These are phyloP conservation scores for Halichoerus grypus DNA, from an alignment of 2,113 vertebrate genomes.

Conservation along the genomic window DNA sequence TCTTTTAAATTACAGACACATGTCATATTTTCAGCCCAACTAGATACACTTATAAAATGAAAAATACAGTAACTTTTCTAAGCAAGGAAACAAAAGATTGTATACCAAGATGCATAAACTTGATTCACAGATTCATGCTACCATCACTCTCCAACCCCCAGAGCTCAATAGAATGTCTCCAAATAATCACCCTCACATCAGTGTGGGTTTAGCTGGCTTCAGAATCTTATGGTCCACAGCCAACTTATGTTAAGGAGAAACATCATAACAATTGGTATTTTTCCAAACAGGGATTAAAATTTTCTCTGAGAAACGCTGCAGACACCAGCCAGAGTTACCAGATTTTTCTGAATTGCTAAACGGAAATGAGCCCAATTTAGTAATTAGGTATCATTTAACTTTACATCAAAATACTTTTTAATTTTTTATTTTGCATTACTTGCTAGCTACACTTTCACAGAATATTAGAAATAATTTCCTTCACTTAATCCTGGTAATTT, in stretches of 20 bases:
- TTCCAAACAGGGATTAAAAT: not conserved
- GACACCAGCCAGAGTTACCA: not conserved
- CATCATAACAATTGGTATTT: not conserved
- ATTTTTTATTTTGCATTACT: conserved; percentile 11
- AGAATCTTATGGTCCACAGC: not conserved
- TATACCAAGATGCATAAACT: not conserved
- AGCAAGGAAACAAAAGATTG: not conserved
- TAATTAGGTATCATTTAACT: conserved; percentile 21
- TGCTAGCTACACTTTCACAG: not conserved
- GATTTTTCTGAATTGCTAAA: conserved; percentile 45
- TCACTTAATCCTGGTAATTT: not conserved
- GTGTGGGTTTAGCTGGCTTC: not conserved
- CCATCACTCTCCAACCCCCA: not conserved
- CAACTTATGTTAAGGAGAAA: not conserved
- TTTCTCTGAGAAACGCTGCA: conserved; percentile 29
- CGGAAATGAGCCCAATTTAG: conserved; percentile 6
- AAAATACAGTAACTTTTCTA: not conserved
- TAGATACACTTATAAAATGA: not conserved
- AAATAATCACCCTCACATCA: not conserved
- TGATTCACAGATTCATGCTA: not conserved
- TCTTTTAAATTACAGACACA: not conserved
- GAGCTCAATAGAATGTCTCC: not conserved
- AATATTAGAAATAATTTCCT: conserved; percentile 32
- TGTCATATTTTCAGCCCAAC: not conserved
- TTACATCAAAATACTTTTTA: not conserved